Evolutionary conservation across 2,113 vertebrate species (phyloP).

Genomic region (Anser brachyrhynchus): DNA sequence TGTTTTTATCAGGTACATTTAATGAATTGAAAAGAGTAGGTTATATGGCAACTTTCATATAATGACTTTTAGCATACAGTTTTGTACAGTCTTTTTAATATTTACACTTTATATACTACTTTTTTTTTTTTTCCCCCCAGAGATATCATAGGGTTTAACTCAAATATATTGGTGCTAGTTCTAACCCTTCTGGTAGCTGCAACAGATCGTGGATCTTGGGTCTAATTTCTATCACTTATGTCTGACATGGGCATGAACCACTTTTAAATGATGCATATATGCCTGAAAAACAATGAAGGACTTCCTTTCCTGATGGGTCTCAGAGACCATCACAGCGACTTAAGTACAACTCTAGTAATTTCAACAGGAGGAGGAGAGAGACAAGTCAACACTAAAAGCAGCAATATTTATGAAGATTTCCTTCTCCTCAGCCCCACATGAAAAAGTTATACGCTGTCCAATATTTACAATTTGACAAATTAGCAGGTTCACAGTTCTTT

Average conservation of each 20-base stretch:
- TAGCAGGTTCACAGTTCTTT: neutral
- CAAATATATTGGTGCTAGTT: neutral
- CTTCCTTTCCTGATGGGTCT: neutral
- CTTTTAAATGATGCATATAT: neutral
- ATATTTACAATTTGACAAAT: neutral
- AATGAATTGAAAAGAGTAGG: neutral
- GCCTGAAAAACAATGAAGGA: neutral
- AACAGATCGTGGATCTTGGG: neutral
- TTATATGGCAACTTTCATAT: neutral
- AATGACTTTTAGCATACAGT: neutral
- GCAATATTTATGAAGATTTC: neutral
- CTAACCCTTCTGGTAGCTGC: neutral
- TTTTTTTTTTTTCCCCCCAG: neutral
- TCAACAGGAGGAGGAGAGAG: neutral
- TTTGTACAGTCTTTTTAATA: neutral
- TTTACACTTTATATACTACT: neutral
- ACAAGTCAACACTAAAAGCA: neutral
- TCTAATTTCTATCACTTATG: neutral
- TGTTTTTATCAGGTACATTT: neutral
- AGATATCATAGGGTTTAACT: neutral
- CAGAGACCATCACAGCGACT: neutral
- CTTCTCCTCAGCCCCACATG: neutral
- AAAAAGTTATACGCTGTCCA: neutral
- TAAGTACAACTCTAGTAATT: neutral
- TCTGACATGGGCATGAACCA: neutral